These are phyloP conservation scores for Gibbula magus DNA, from an alignment of 2,888 invertebrate genomes.

Conservation along the genomic window DNA sequence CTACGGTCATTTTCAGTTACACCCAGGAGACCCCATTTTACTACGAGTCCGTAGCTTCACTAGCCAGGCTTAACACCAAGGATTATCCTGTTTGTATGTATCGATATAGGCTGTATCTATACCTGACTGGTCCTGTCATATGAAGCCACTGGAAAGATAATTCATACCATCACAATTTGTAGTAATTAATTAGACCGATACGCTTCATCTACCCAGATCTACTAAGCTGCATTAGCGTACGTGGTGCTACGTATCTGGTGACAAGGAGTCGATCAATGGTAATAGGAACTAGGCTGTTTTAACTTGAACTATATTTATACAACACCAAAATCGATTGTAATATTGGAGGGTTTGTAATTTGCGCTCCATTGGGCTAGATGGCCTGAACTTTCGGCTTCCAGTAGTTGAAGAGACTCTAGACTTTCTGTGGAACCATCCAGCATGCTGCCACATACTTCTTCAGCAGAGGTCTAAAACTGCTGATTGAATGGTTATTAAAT, in stretches of 20 bases:
- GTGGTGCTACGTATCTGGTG: neutral
- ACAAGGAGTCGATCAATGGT: neutral
- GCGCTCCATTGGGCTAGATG: neutral
- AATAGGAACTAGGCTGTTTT: neutral
- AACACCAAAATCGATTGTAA: slow-evolving; percentile 7
- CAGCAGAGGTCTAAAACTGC: no score
- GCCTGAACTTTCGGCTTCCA: neutral
- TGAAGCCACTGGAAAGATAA: neutral
- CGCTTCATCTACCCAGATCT: neutral
- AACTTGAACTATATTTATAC: neutral
- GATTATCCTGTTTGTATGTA: no score
- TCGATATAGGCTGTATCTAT: no score
- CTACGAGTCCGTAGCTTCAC: no score
- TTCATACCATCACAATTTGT: neutral
- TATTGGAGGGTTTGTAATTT: neutral
- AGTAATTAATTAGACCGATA: neutral
- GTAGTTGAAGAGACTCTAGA: slow-evolving; percentile 5
- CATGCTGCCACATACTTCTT: no score
- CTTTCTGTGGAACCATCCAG: neutral
- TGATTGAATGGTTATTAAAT: no score
- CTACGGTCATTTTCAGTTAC: no score
- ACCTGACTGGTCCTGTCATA: neutral
- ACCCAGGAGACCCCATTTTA: no score
- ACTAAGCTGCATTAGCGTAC: neutral
- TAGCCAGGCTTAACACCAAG: no score